A percentile compares a stretch with the other conserved stretches of the same genome.
Evolutionary conservation across 2,888 invertebrate species (phyloP).

Genomic region (Deilephila porcellus): DNA sequence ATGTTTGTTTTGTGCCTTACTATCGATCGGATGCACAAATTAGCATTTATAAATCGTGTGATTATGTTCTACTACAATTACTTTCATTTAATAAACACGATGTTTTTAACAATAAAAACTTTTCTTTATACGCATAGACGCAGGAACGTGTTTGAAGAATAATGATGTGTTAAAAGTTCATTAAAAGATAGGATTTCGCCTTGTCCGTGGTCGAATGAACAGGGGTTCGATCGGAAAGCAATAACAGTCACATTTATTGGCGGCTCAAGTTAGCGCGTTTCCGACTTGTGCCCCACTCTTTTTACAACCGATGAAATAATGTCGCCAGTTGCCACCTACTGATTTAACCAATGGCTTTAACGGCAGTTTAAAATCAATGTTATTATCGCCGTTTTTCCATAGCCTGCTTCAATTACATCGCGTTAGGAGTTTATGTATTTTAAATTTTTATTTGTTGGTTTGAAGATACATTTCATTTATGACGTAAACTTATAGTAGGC

Average conservation of each 20-base stretch:
- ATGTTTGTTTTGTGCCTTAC: neutral
- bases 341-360: conserved; percentile 12
- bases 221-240: conserved; percentile 44
- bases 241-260: conserved; percentile 45
- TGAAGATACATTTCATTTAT: neutral
- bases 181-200: conserved; percentile 29
- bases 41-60: neutral
- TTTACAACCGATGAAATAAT: conserved; percentile 25
- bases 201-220: conserved; percentile 29
- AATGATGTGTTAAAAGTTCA: conserved; percentile 27
- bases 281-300: conserved; percentile 32
- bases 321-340: conserved; percentile 12
- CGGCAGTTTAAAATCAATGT: neutral
- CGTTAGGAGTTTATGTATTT: neutral
- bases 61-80: neutral
- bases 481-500: no score
- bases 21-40: neutral
- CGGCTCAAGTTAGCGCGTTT: conserved; percentile 42
- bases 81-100: neutral
- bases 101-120: neutral
- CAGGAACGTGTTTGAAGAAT: neutral
- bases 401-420: neutral
- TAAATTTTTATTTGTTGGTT: neutral
- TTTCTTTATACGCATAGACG: no score
- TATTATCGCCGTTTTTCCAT: conserved; percentile 5